A percentile compares a stretch with the other conserved stretches of the same genome.
These are phyloP conservation scores for Cotesia vestalis DNA, from an alignment of 1,140 invertebrate genomes.

Conservation along the genomic window DNA sequence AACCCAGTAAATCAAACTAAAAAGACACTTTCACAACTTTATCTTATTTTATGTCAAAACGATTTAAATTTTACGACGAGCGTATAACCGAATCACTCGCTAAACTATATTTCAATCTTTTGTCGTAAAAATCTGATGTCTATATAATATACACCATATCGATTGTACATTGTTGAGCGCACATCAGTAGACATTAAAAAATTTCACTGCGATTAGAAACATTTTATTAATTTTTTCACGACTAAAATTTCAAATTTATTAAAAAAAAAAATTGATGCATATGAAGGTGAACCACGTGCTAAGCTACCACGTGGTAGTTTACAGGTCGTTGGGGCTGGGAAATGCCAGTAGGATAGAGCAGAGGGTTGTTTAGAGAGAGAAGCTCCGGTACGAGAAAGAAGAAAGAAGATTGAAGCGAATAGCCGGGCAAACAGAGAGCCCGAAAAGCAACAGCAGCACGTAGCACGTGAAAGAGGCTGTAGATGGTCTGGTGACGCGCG, in stretches of 20 bases:
- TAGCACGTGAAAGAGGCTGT: slow-evolving; percentile 17
- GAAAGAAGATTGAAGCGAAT: not conserved
- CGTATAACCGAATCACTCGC: slow-evolving; percentile 11
- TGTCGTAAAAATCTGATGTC: not conserved
- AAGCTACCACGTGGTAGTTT: too few relatives aligned
- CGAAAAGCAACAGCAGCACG: not conserved
- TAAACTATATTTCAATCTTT: slow-evolving; percentile 1
- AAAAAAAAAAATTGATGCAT: too few relatives aligned
- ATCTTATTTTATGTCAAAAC: slow-evolving; percentile 11
- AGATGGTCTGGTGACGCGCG: slow-evolving; percentile 25
- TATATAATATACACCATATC: not conserved
- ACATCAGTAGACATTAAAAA: too few relatives aligned
- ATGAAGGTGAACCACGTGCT: too few relatives aligned
- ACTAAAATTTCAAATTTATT: too few relatives aligned
- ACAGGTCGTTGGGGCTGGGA: too few relatives aligned
- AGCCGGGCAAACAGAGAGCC: not conserved
- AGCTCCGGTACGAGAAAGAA: not conserved
- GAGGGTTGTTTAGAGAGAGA: too few relatives aligned
- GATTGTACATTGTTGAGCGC: not conserved
- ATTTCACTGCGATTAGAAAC: too few relatives aligned
- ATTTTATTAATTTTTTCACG: too few relatives aligned
- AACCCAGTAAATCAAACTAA: not conserved
- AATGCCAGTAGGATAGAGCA: too few relatives aligned
- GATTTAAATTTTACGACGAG: slow-evolving; percentile 7
- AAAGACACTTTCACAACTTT: slow-evolving; percentile 6